Evolutionary conservation across 2,113 vertebrate genomes (phyloP).

Genomic region (Poeciliopsis retropinna): DNA sequence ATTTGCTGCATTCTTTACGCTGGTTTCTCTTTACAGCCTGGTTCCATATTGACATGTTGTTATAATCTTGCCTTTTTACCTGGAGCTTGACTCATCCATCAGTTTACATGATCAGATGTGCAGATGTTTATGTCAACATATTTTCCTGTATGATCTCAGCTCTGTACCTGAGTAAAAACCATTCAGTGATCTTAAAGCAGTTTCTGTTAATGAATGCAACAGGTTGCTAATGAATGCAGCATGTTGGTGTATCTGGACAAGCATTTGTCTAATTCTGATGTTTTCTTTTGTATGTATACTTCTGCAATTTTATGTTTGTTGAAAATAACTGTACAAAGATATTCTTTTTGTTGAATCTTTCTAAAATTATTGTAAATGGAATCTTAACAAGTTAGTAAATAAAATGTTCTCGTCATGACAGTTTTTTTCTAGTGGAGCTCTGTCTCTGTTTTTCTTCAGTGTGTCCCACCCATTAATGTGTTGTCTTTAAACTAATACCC

Average conservation of each 20-base stretch:
- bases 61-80: slow-evolving; percentile 8
- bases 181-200: slow-evolving; percentile 3
- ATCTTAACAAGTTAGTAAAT: slow-evolving; percentile 81
- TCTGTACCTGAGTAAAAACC: not conserved
- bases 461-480: not conserved
- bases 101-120: not conserved
- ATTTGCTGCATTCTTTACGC: slow-evolving; percentile 53
- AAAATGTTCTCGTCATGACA: slow-evolving; percentile 73
- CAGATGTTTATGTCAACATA: slow-evolving; percentile 3
- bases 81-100: slow-evolving; percentile 15
- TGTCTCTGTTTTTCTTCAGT: not conserved
- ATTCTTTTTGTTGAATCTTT: slow-evolving; percentile 72
- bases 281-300: slow-evolving; percentile 74
- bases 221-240: no score
- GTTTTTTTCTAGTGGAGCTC: not conserved
- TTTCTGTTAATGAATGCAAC: no score
- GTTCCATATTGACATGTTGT: slow-evolving; percentile 27
- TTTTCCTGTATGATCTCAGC: slow-evolving; percentile 15
- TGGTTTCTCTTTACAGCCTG: slow-evolving; percentile 56
- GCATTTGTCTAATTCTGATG: slow-evolving; percentile 71
- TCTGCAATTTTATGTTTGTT: slow-evolving; percentile 76
- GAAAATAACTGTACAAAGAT: slow-evolving; percentile 80
- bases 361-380: slow-evolving; percentile 77
- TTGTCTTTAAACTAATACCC: not conserved
- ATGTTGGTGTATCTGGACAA: slow-evolving; percentile 51